Evolutionary conservation across 2,113 vertebrate genomes (phyloP).

Genomic region (Prinia subflava): DNA sequence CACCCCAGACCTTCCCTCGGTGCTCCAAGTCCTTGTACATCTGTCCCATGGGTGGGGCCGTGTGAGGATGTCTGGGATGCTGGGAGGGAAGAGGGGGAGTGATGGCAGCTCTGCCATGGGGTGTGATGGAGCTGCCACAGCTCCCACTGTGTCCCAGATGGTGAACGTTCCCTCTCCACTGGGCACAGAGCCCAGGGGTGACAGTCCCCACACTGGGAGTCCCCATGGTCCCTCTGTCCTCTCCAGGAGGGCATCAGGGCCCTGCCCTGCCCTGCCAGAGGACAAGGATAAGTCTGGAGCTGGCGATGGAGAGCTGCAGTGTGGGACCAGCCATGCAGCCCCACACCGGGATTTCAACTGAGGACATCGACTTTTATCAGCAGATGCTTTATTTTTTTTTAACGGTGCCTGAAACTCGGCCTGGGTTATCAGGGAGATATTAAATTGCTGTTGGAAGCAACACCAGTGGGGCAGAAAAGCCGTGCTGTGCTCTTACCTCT

Average conservation of each 20-base stretch:
- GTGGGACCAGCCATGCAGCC: neutral
- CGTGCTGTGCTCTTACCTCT: constrained; percentile 39
- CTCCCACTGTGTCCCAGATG: neutral
- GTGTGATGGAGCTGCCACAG: neutral
- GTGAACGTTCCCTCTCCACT: rapidly evolving
- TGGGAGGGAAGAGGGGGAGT: rapidly evolving
- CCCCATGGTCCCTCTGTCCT: neutral
- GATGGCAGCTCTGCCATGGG: neutral
- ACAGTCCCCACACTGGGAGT: rapidly evolving
- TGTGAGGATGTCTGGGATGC: neutral
- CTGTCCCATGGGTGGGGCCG: neutral
- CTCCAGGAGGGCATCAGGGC: neutral
- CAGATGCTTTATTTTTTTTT: neutral
- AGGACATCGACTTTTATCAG: neutral
- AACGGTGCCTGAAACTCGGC: neutral
- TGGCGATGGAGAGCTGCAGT: neutral
- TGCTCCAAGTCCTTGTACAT: rapidly evolving
- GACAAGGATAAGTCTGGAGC: neutral
- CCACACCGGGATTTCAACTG: rapidly evolving
- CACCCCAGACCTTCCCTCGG: neutral
- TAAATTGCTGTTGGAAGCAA: constrained; percentile 50
- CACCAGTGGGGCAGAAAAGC: constrained; percentile 21
- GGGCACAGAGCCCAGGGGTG: neutral
- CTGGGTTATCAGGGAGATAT: constrained; percentile 32
- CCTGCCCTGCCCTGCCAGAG: neutral